phyloP scores from a whole-genome alignment of 2,888 invertebrate genomes.

The Diachrysia chrysitis region DNA sequence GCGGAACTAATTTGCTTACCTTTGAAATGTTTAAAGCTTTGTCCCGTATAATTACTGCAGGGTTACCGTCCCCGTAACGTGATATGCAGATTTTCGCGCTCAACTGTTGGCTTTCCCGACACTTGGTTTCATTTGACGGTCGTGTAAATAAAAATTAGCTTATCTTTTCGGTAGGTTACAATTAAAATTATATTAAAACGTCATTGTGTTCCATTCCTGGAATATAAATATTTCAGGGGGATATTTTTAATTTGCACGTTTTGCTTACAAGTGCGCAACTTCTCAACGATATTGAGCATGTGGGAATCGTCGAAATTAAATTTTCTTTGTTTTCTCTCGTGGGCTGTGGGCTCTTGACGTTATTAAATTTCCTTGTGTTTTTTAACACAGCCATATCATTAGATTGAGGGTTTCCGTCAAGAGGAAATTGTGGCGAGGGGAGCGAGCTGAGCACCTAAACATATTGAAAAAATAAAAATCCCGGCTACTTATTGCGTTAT shows the following conservation, averaged over 20 bases:
- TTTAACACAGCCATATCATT: constrained; percentile 90
- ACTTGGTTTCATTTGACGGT: constrained; percentile 40
- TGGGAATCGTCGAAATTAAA: constrained; percentile 89
- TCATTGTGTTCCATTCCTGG: constrained; percentile 12
- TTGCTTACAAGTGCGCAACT: constrained; percentile 75
- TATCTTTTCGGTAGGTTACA: constrained; percentile 25
- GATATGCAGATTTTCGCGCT: constrained; percentile 83
- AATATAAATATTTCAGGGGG: constrained; percentile 27
- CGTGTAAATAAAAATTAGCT: constrained; percentile 34
- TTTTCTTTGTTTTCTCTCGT: constrained; percentile 87
- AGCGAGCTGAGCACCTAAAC: constrained; percentile 85
- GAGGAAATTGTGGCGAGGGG: constrained; percentile 89
- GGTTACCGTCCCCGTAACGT: constrained; percentile 81
- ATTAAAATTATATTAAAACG: constrained; percentile 19
- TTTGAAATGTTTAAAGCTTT: constrained; percentile 88
- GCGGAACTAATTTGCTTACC: constrained; percentile 89
- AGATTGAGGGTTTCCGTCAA: constrained; percentile 89
- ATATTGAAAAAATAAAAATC: constrained; percentile 89
- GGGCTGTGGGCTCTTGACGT: constrained; percentile 82
- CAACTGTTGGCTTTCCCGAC: constrained; percentile 72
- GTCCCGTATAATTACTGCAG: constrained; percentile 84
- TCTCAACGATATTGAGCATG: constrained; percentile 87
- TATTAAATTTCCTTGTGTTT: constrained; percentile 90
- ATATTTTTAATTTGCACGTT: constrained; percentile 75
- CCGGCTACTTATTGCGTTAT: constrained; percentile 79